Evolutionary conservation across 2,797 vertebrate species (phyloP).

Genomic region (Neopelma chrysocephalum): DNA sequence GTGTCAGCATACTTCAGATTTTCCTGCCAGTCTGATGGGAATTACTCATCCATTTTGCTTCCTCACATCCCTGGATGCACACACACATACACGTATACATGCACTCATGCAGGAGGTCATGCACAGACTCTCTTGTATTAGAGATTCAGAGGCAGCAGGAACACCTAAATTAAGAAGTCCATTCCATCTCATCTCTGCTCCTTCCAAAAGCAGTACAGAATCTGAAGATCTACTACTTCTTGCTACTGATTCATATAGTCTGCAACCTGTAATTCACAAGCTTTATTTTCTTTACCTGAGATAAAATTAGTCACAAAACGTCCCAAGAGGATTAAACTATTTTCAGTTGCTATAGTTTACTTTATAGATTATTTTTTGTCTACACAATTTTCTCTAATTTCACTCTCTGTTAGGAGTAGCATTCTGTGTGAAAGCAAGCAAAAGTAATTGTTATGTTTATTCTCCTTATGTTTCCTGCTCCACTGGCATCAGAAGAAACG

Average conservation of each 20-base stretch:
- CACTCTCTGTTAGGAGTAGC: background rate
- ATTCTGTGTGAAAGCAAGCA: background rate
- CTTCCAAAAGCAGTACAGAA: background rate
- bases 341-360: background rate
- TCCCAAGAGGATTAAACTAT: background rate
- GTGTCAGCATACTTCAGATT: background rate
- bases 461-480: conserved; percentile 10
- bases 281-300: background rate
- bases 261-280: background rate
- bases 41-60: background rate
- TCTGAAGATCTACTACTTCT: background rate
- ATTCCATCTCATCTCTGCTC: background rate
- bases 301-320: background rate
- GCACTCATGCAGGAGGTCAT: background rate
- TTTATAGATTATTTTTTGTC: background rate
- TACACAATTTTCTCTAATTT: background rate
- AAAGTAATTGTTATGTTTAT: background rate
- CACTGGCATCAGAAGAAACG: background rate
- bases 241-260: background rate
- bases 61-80: background rate
- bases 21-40: background rate
- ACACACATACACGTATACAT: accelerated
- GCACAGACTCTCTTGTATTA: background rate
- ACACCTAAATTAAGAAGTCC: background rate
- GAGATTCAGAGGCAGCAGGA: background rate